A percentile compares a stretch with the other conserved stretches of the same genome.
These are phyloP conservation scores for Pelosia muscerda DNA, from an alignment of 2,888 invertebrate species.

Conservation along the genomic window DNA sequence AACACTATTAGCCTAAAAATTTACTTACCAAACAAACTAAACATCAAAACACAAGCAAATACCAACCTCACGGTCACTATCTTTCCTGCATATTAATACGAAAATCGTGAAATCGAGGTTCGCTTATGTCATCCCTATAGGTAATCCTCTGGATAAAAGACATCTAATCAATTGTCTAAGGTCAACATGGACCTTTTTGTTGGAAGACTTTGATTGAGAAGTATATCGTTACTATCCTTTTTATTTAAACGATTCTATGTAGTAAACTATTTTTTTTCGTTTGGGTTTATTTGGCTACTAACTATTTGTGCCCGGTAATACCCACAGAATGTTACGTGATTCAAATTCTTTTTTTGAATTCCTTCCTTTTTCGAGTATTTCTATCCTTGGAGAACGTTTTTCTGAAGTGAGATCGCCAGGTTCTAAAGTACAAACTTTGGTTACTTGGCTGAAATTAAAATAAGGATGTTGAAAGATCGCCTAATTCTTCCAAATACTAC, in stretches of 20 bases:
- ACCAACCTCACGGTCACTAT: neutral
- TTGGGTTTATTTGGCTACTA: neutral
- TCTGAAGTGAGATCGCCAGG: too few relatives aligned
- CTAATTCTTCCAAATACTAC: too few relatives aligned
- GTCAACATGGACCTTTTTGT: conserved; percentile 2
- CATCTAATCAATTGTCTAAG: neutral
- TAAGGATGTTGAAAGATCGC: too few relatives aligned
- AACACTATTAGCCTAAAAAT: neutral
- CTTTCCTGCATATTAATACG: too few relatives aligned
- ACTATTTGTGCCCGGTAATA: too few relatives aligned
- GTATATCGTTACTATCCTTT: neutral
- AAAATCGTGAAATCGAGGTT: conserved; percentile 1
- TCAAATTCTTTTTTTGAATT: too few relatives aligned
- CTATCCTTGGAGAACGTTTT: too few relatives aligned
- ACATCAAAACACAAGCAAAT: neutral
- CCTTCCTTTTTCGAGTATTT: too few relatives aligned
- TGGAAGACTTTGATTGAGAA: conserved; percentile 3
- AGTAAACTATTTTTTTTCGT: neutral
- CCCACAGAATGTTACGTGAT: too few relatives aligned
- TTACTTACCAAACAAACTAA: neutral
- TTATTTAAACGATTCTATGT: neutral
- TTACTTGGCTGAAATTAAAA: too few relatives aligned
- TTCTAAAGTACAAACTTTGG: too few relatives aligned
- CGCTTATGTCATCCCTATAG: neutral
- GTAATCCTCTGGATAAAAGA: neutral